These are phyloP conservation scores for Hippocampus mohnikei DNA, from an alignment of 2,113 vertebrate genomes.

Conservation along the genomic window DNA sequence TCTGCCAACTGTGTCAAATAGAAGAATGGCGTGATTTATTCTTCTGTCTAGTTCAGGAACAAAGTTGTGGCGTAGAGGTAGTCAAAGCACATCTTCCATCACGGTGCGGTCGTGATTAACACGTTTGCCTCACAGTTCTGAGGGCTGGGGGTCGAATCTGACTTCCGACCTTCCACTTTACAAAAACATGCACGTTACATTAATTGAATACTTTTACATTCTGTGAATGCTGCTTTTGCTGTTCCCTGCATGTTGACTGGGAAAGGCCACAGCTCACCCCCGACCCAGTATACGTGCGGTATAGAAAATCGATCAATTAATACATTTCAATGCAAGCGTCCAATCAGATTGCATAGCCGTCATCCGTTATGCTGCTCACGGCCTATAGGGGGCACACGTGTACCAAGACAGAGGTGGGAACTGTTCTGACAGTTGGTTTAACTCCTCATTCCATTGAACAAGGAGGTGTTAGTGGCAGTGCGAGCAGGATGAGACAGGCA, in stretches of 20 bases:
- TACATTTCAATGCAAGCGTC: background rate
- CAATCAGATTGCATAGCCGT: background rate
- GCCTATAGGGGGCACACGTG: background rate
- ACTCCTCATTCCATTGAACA: background rate
- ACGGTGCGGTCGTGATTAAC: background rate
- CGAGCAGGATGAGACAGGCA: slow-evolving; percentile 43
- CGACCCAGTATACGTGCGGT: no score
- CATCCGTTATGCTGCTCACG: background rate
- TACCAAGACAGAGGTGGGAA: background rate
- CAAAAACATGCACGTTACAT: background rate
- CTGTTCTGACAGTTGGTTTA: background rate
- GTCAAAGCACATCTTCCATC: background rate
- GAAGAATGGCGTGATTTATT: background rate
- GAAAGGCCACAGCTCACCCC: no score
- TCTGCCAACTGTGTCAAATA: background rate
- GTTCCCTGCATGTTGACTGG: background rate
- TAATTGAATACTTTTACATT: background rate
- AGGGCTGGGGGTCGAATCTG: background rate
- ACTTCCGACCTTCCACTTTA: background rate
- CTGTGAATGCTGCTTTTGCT: background rate
- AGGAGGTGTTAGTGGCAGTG: background rate
- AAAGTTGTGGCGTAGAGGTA: background rate
- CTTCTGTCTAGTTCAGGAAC: background rate
- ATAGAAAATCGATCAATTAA: background rate
- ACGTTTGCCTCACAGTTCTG: background rate